phyloP scores from a whole-genome alignment of 2,113 vertebrate genomes.

The Xenus cinereus region DNA sequence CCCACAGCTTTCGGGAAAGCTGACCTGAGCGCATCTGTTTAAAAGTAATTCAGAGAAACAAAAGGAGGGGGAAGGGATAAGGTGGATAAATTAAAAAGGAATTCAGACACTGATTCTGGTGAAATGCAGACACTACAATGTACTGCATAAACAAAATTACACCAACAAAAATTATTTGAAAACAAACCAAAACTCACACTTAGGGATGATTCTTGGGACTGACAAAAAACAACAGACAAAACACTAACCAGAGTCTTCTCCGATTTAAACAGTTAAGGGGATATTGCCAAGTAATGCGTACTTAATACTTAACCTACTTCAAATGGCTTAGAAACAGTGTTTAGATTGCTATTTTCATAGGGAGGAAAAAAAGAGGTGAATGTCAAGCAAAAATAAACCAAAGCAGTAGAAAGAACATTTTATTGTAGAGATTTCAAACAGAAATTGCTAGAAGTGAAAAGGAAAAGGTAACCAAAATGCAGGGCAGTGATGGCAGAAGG shows the following conservation, averaged over 20 bases:
- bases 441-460: background rate
- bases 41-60: slow-evolving; percentile 76
- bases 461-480: background rate
- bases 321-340: background rate
- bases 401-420: background rate
- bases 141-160: slow-evolving; percentile 21
- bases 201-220: slow-evolving; percentile 18
- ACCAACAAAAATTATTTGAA: slow-evolving; percentile 33
- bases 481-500: background rate
- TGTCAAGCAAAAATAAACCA: background rate
- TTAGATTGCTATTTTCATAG: background rate
- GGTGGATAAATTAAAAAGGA: slow-evolving; percentile 64
- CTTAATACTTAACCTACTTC: background rate
- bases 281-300: background rate
- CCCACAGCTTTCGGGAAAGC: slow-evolving; percentile 97
- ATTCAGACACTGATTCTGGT: slow-evolving; percentile 65
- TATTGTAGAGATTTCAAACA: slow-evolving; percentile 8
- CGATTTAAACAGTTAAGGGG: background rate
- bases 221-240: slow-evolving; percentile 32
- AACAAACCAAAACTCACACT: slow-evolving; percentile 30
- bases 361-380: background rate
- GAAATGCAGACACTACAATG: slow-evolving; percentile 56
- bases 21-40: slow-evolving; percentile 94
- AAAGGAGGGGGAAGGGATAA: slow-evolving; percentile 63
- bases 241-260: background rate